Evolutionary conservation across 1,140 invertebrate genomes (phyloP).

Genomic region (Magallana gigas): DNA sequence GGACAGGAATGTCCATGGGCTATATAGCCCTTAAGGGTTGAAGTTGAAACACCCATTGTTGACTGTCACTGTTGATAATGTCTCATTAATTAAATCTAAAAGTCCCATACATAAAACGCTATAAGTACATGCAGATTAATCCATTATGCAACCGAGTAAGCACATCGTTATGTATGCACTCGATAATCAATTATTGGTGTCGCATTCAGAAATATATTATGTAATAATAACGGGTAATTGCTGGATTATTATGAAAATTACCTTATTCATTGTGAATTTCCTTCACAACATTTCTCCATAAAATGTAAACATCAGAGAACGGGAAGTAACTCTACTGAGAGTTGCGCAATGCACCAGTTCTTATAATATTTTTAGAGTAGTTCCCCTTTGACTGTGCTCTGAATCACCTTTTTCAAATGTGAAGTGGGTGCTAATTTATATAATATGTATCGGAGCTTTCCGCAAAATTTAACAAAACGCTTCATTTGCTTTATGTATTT

Average conservation of each 20-base stretch:
- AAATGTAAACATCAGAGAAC: not conserved
- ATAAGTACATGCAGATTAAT: not conserved
- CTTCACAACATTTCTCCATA: not conserved
- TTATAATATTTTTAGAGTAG: not conserved
- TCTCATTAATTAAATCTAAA: too few species aligned
- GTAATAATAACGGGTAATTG: too few species aligned
- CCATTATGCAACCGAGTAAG: too few species aligned
- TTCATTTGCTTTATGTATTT: too few species aligned
- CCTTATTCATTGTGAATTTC: not conserved
- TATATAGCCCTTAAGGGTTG: not conserved
- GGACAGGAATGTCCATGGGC: not conserved
- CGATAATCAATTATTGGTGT: too few species aligned
- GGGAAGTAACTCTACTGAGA: not conserved
- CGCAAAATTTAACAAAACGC: too few species aligned
- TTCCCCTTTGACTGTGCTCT: not conserved
- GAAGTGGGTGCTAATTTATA: too few species aligned
- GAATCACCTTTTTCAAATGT: too few species aligned
- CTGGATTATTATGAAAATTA: too few species aligned
- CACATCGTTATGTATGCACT: too few species aligned
- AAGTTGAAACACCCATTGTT: not conserved
- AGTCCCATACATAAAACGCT: not conserved
- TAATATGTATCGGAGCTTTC: too few species aligned
- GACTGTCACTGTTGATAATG: not conserved
- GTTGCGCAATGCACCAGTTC: not conserved
- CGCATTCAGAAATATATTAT: too few species aligned